Percentiles rank a stretch among this genome's conserved stretches.
These are phyloP conservation scores for Cydia pomonella DNA, from an alignment of 1,140 invertebrate genomes.

Conservation along the genomic window DNA sequence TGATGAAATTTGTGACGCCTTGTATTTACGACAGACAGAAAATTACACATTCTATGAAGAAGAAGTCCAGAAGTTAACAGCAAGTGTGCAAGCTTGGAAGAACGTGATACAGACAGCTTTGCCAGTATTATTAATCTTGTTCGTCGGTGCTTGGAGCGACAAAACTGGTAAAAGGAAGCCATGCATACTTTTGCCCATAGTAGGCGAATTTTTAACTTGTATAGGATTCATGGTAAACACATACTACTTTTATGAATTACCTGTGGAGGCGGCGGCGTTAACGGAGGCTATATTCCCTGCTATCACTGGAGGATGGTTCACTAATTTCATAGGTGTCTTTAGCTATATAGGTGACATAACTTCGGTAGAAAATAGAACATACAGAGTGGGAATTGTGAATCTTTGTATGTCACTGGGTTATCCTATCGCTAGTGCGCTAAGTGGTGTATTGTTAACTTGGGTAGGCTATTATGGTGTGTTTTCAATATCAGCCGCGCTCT, in stretches of 20 bases:
- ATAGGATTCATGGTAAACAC: constrained; percentile 89
- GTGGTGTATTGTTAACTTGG: constrained; percentile 84
- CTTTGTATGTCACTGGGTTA: constrained; percentile 89
- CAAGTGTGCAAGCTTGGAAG: constrained; percentile 89
- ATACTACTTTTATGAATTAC: constrained; percentile 87
- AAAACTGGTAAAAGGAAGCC: constrained; percentile 87
- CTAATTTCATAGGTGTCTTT: constrained; percentile 93
- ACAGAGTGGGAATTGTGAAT: constrained; percentile 92
- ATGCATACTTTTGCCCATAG: constrained; percentile 90
- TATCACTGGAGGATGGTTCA: constrained; percentile 91
- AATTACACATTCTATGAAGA: constrained; percentile 87
- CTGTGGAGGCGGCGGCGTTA: constrained; percentile 88
- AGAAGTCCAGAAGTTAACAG: constrained; percentile 87
- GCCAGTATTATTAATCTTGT: constrained; percentile 87
- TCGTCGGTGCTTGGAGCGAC: constrained; percentile 91
- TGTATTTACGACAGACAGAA: constrained; percentile 85
- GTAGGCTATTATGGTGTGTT: constrained; percentile 92
- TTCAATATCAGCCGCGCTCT: constrained; percentile 85
- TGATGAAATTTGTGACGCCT: constrained; percentile 85
- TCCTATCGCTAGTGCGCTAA: constrained; percentile 89
- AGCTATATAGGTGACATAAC: constrained; percentile 95
- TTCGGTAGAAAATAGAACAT: constrained; percentile 87
- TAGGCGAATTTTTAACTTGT: constrained; percentile 89
- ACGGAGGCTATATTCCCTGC: constrained; percentile 89
- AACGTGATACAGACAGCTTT: constrained; percentile 87